Evolutionary conservation across 2,113 vertebrate genomes (phyloP), one percentile per base, ranked within the genome.

Genomic region (Oriolus oriolus): DNA sequence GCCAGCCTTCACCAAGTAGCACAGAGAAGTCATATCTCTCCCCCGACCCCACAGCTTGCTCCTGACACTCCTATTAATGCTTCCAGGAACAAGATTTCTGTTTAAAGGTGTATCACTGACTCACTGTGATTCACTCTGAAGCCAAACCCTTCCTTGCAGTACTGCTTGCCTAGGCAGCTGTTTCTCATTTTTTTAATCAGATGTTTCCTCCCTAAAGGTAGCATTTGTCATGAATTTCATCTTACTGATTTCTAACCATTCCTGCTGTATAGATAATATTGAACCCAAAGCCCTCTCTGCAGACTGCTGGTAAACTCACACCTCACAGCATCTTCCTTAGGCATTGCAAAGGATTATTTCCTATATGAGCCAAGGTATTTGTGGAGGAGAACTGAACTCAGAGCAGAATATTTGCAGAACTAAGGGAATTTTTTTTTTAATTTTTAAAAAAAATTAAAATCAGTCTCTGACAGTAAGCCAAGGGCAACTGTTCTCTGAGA

Each of bases 201-300:
- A 74, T 78, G 49, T 71, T 91, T 90, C 68, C 87, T 89, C 82
- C 81, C 69, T 95, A 85, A 85, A 91, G 74, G 78, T 82, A 90
- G 77, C 4, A 9, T 87, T 89, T 84, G 78, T 85, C 54, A 82
- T 87, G n/a, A 93, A 97, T 85, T 94, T 87, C 41, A 82, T 76
- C 79, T 78, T 63, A 78, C 23, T 91, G 84, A 94, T 91, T 85
- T 79, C 71, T 60, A 96, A 44, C 37, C 53, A n/a, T 75, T 87
- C 52, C 49, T 93, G 88, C 81, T 68, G 61, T 59, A 73, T 82
- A 82, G 52, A 79, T 87, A 49, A 76, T 85, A 85, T 89, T 69
- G 54, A 84, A 64, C 74, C 82, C 69, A 35, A 75, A 94, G 33
- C 24, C 56, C 68, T 52, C 60, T 89, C 65, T 78, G 68, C 65